Percentiles rank a stretch among this genome's conserved stretches.
Evolutionary conservation across 2,888 invertebrate species (phyloP).

Genomic region (Euzophera pinguis): DNA sequence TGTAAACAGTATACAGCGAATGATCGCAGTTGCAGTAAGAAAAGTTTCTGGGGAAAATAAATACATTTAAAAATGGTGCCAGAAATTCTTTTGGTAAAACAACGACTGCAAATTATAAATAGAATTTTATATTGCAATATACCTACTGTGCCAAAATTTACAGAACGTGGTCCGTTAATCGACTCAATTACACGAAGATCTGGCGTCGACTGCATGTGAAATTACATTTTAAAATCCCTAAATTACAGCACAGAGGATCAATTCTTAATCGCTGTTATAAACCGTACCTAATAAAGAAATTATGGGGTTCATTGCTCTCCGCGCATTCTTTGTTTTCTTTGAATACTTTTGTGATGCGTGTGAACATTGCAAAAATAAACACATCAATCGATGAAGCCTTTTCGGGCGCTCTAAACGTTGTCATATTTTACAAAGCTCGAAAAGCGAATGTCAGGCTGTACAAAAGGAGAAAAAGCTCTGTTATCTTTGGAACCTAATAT

Average conservation of each 20-base stretch:
- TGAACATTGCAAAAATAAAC: constrained; percentile 45
- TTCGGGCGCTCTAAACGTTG: constrained; percentile 42
- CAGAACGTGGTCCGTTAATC: no score
- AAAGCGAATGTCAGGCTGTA: constrained; percentile 53
- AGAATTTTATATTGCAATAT: no score
- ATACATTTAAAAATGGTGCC: no score
- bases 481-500: constrained; percentile 71
- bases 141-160: no score
- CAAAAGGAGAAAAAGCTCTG: constrained; percentile 74
- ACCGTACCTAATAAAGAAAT: constrained; percentile 30
- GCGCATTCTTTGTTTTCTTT: constrained; percentile 36
- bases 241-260: neutral
- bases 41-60: no score
- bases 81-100: no score
- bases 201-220: neutral
- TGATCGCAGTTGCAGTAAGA: no score
- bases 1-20: no score
- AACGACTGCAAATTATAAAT: no score
- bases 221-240: neutral
- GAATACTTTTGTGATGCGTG: constrained; percentile 24
- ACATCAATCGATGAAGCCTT: constrained; percentile 45
- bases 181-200: no score
- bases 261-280: constrained; percentile 13
- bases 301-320: constrained; percentile 46
- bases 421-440: constrained; percentile 58